Evolutionary conservation across 2,113 vertebrate species (phyloP).

Genomic region (human (Homo sapiens)): DNA sequence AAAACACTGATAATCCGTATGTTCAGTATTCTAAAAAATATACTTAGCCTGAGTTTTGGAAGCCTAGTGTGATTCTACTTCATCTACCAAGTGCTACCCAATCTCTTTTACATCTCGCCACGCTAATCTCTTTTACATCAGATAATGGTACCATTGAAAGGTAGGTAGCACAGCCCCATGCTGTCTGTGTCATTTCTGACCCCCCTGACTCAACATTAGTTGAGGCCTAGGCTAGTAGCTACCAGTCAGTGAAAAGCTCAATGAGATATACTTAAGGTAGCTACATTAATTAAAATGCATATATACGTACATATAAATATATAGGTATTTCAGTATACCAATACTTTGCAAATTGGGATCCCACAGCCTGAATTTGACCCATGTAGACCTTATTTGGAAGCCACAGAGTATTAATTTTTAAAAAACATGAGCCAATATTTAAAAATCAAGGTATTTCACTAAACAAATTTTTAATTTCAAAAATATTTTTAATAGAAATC

Average conservation of each 20-base stretch:
- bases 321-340: not conserved
- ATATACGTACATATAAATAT: not conserved
- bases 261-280: not conserved
- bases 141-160: not conserved
- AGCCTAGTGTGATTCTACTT: not conserved
- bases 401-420: not conserved
- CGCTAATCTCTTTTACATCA: not conserved
- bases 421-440: not conserved
- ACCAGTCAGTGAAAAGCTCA: not conserved
- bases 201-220: not conserved
- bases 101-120: too few species aligned
- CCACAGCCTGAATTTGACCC: not conserved
- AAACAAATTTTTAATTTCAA: not conserved
- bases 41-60: not conserved
- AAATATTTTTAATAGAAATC: not conserved
- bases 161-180: not conserved
- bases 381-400: not conserved
- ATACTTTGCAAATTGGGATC: not conserved
- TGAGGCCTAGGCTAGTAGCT: not conserved
- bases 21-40: not conserved
- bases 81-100: not conserved
- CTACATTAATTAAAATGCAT: not conserved
- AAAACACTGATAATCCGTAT: not conserved
- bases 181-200: not conserved
- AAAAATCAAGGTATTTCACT: constrained; percentile 35